Conservation (phyloP, 2,113 vertebrate genomes). For the Chaetorhynchus papuensis region DNA sequence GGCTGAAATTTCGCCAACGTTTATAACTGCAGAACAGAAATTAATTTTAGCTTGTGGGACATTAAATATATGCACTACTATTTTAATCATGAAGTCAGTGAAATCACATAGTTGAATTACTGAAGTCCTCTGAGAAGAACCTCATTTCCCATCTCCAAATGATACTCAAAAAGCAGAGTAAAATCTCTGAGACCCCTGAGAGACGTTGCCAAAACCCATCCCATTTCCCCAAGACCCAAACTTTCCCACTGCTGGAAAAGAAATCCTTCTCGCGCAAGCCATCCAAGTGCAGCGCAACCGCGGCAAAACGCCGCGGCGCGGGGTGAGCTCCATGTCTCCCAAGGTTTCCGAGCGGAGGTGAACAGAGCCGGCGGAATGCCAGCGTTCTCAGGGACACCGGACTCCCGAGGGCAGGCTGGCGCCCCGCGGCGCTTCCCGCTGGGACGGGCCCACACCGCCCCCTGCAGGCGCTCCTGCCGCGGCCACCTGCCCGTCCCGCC, state of each 20-base stretch:
- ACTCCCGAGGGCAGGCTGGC: background rate
- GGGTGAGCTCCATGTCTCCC: background rate
- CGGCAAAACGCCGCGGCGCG: rapidly evolving
- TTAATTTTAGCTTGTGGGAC: background rate
- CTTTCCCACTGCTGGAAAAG: background rate
- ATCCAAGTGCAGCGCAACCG: background rate
- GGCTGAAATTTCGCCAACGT: background rate
- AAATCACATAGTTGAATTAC: background rate
- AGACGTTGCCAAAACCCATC: rapidly evolving
- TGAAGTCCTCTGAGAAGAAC: background rate
- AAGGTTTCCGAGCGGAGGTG: background rate
- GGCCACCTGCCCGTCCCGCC: background rate
- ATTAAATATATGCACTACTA: background rate
- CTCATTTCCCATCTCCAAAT: background rate
- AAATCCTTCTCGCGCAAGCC: background rate
- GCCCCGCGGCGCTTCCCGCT: rapidly evolving
- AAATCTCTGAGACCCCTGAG: background rate
- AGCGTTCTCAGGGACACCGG: background rate
- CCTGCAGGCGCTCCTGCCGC: background rate
- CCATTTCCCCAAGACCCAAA: background rate
- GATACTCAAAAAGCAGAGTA: background rate
- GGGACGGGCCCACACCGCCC: background rate
- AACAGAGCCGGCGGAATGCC: background rate
- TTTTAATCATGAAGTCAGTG: background rate
- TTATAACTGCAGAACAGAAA: background rate